A percentile compares a stretch with the other conserved stretches of the same genome.
These are phyloP conservation scores for Hylia prasina DNA, from an alignment of 2,113 vertebrate species.

Conservation along the genomic window DNA sequence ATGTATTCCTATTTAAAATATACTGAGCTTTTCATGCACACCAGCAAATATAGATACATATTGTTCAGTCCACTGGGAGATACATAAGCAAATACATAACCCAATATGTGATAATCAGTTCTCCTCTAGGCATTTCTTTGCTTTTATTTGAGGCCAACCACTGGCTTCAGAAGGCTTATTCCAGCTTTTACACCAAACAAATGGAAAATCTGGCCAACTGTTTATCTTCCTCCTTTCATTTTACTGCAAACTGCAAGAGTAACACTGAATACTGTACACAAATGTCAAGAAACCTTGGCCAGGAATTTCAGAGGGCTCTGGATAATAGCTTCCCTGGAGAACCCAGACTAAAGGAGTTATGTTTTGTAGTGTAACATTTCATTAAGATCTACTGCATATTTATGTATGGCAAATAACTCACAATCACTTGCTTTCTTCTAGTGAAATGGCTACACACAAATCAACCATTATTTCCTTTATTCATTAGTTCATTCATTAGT, in stretches of 20 bases:
- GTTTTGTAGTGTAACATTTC: neutral
- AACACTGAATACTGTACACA: neutral
- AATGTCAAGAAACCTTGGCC: neutral
- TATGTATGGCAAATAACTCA: neutral
- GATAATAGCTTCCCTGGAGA: neutral
- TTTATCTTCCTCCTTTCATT: neutral
- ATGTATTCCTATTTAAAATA: neutral
- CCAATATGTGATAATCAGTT: neutral
- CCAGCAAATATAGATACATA: neutral
- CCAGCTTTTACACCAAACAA: neutral
- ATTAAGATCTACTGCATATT: neutral
- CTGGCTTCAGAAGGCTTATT: neutral
- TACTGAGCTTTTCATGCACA: neutral
- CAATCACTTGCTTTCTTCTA: neutral
- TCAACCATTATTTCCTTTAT: neutral
- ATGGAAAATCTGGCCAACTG: neutral
- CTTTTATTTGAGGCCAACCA: neutral
- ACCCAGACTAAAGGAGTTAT: neutral
- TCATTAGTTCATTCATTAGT: conserved; percentile 7
- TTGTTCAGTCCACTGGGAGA: neutral
- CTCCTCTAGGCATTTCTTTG: neutral
- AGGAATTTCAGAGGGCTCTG: neutral
- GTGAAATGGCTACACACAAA: neutral
- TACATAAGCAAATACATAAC: neutral
- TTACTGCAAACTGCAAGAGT: neutral